Base-by-base conservation (phyloP, 2,113 vertebrate species). In the Porphyrio hochstetteri region DNA sequence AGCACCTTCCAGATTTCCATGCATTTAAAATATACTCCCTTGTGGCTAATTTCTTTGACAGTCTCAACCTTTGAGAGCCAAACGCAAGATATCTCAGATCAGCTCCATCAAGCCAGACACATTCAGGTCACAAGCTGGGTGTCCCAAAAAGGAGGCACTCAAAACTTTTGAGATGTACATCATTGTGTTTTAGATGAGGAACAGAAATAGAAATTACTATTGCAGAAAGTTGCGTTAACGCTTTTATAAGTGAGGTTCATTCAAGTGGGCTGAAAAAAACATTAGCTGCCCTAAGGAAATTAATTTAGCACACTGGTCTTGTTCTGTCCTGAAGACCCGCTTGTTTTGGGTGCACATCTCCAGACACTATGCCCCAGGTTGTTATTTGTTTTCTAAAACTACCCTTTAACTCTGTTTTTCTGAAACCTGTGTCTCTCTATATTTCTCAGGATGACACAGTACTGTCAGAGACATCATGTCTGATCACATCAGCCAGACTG, bases 401-500 rank as follows among this genome's bases (percentile, higher is more conserved):
- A 82, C 25, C 60, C 95, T 78, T 46, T 70, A 76, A 57, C 48
- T 28, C 29, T 79, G 52, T 82, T 91, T 91, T 70, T 31, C 56
- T 69, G 46, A 82, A 95, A 82, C 4, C n/a, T 46, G 27, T 50
- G n/a, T 82, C 67, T 94, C 33, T 81, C 13, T 36, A 27, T 24
- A 71, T 95, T 65, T 87, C 70, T 93, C 79, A 87, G 91, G 42
- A 76, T 96, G 92, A 96, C 75, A 89, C 24, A 35, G 57, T 18
- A 24, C 77, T 64, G 77, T 57, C 81, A 89, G 71, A 82, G 75
- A 67, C 75, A 92, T 84, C 64, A 24, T 65, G 78, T 93, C 88
- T 86, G 86, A 82, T 95, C 67, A 72, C 61, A 90, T 89, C 83
- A 95, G 93, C 95, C 96, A 96, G 80, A 21, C 68, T 91, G 74